Evolutionary conservation across 37 sponge, comb jelly and placozoan genomes (phyloP).

Genomic region (Haliclona indistincta): DNA sequence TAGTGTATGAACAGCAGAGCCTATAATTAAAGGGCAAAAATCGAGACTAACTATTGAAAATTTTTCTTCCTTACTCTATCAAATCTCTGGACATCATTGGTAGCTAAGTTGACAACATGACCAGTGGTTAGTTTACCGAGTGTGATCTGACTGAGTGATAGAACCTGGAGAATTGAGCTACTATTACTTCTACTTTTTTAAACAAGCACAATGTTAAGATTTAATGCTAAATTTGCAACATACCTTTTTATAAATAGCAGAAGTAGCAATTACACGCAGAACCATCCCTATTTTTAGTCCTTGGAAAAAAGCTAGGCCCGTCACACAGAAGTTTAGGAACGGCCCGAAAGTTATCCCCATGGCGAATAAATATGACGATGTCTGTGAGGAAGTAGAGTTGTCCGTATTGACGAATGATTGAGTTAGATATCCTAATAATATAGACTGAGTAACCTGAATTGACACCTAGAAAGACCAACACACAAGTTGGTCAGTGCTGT

Average conservation of each 20-base stretch:
- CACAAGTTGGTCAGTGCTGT: too few species aligned
- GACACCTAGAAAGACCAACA: slow-evolving; percentile 37
- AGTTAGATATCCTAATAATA: slow-evolving; percentile 53
- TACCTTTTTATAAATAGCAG: slow-evolving; percentile 72
- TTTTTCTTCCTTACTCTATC: slow-evolving; percentile 45
- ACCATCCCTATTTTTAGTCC: slow-evolving; percentile 71
- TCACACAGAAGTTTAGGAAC: not conserved
- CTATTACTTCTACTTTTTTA: not conserved
- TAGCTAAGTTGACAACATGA: slow-evolving; percentile 74
- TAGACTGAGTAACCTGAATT: slow-evolving; percentile 42
- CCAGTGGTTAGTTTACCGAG: slow-evolving; percentile 67
- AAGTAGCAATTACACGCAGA: slow-evolving; percentile 43
- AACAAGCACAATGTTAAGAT: not conserved
- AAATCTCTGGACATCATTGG: slow-evolving; percentile 86
- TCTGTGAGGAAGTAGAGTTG: slow-evolving; percentile 23
- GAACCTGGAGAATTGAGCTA: slow-evolving; percentile 9
- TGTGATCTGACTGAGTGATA: slow-evolving; percentile 56
- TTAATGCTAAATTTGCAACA: not conserved
- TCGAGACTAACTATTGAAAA: too few species aligned
- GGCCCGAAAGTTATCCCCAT: slow-evolving; percentile 18
- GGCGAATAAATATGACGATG: slow-evolving; percentile 69
- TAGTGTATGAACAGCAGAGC: slow-evolving; percentile 58
- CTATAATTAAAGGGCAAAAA: slow-evolving; percentile 31
- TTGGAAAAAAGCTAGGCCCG: not conserved
- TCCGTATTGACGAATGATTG: slow-evolving; percentile 52